These are phyloP conservation scores for Apamea epomidion DNA, from an alignment of 2,888 invertebrate genomes.

Conservation along the genomic window DNA sequence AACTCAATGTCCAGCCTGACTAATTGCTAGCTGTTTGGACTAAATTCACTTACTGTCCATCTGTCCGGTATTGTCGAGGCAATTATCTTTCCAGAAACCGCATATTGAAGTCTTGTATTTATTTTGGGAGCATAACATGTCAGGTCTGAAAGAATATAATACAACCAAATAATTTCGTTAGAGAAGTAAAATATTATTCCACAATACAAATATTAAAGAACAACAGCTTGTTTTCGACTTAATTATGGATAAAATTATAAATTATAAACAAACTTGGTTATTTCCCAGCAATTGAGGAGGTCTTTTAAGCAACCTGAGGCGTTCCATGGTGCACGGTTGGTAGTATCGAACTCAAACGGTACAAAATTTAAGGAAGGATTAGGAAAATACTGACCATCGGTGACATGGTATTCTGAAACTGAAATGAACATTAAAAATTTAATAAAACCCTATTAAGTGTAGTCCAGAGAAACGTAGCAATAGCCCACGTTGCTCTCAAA, in stretches of 20 bases:
- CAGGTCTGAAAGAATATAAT: conserved; percentile 34
- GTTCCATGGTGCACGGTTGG: conserved; percentile 36
- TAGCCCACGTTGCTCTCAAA: background rate
- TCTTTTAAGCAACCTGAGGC: conserved; percentile 27
- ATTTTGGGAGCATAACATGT: conserved; percentile 1
- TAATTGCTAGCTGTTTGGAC: conserved; percentile 1
- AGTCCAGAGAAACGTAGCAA: background rate
- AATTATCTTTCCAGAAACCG: conserved; percentile 27
- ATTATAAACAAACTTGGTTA: conserved; percentile 39
- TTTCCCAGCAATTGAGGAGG: conserved; percentile 56
- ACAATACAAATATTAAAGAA: background rate
- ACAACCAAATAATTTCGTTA: background rate
- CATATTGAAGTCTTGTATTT: conserved; percentile 33
- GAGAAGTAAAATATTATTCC: background rate
- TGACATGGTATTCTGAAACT: conserved; percentile 48
- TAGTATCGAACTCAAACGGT: conserved; percentile 23
- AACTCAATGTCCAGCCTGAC: no score
- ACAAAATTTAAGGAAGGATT: background rate
- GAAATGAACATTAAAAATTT: background rate
- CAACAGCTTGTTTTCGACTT: background rate
- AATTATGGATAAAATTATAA: conserved; percentile 4
- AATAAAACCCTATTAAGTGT: background rate
- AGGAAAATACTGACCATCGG: conserved; percentile 2
- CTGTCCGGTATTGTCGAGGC: conserved; percentile 11
- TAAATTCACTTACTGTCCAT: conserved; percentile 25